A percentile compares a stretch with the other conserved stretches of the same genome.
phyloP scores from a whole-genome alignment of 2,797 vertebrate genomes.

The Avahi laniger region DNA sequence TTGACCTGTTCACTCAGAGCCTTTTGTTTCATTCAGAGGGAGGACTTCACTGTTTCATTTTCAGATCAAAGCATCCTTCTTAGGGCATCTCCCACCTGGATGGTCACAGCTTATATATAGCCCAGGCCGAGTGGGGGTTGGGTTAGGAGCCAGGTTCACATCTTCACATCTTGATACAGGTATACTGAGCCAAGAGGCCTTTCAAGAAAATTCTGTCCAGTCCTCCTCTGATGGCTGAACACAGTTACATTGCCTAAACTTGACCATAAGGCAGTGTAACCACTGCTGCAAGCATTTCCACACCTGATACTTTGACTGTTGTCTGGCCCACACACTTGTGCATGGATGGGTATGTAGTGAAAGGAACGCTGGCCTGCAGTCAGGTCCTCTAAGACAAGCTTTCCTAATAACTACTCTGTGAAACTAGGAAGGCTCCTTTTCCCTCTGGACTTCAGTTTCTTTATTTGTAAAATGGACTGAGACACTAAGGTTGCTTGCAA shows the following conservation, averaged over 20 bases:
- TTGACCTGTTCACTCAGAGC: not conserved
- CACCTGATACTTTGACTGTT: not conserved
- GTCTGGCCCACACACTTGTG: too few relatives aligned
- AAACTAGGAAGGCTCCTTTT: not conserved
- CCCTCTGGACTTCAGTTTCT: not conserved
- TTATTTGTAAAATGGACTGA: not conserved
- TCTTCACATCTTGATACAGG: not conserved
- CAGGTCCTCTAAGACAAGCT: not conserved
- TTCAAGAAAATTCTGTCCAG: not conserved
- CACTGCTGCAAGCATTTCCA: not conserved
- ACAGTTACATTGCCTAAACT: not conserved
- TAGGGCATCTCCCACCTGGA: not conserved
- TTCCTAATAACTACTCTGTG: not conserved
- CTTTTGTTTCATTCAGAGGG: not conserved
- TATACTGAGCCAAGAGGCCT: not conserved
- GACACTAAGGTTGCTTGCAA: not conserved
- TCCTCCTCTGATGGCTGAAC: not conserved
- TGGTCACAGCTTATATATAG: not conserved
- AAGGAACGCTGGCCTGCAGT: not conserved
- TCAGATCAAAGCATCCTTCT: not conserved
- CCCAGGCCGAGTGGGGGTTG: too few relatives aligned
- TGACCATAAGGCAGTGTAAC: not conserved
- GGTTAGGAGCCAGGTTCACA: not conserved
- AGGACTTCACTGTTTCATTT: not conserved
- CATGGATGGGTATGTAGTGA: not conserved